A percentile compares a stretch with the other conserved stretches of the same genome.
Conservation (phyloP, 2,113 vertebrate species). For the Orientallactaga bullata region DNA sequence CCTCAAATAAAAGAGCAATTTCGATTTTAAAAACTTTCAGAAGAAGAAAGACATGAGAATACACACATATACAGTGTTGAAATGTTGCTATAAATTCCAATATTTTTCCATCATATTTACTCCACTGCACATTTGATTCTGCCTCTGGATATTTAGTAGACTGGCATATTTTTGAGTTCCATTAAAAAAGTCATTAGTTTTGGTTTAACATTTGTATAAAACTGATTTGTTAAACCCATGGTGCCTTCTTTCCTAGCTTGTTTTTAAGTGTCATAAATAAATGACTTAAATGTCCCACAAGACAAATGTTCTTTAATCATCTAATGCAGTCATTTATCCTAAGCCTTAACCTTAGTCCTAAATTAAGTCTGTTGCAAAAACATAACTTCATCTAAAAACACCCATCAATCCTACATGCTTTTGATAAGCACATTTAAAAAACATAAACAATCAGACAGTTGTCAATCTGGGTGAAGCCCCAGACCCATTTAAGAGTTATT, state of each 20-base stretch:
- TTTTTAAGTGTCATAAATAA: slow-evolving; percentile 92
- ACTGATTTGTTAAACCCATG: slow-evolving; percentile 79
- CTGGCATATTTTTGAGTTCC: slow-evolving; percentile 76
- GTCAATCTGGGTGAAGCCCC: slow-evolving; percentile 87
- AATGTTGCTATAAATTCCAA: not conserved
- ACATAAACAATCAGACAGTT: slow-evolving; percentile 89
- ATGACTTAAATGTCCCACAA: slow-evolving; percentile 88
- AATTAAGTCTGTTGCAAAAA: slow-evolving; percentile 92
- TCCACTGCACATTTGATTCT: slow-evolving; percentile 68
- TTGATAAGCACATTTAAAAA: slow-evolving; percentile 90
- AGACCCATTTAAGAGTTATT: slow-evolving; percentile 85
- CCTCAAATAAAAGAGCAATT: slow-evolving; percentile 51
- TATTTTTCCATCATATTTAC: slow-evolving; percentile 62
- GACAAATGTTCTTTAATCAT: slow-evolving; percentile 96
- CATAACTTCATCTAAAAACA: slow-evolving; percentile 91
- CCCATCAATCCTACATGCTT: slow-evolving; percentile 91
- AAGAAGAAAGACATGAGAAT: not conserved
- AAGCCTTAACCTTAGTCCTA: slow-evolving; percentile 91
- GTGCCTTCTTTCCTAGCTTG: slow-evolving; percentile 85
- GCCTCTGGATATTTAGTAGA: slow-evolving; percentile 69
- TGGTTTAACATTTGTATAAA: slow-evolving; percentile 78
- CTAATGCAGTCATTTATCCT: slow-evolving; percentile 95
- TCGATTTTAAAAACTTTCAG: not conserved
- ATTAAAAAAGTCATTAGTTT: slow-evolving; percentile 77
- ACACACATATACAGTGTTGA: not conserved